Percentiles rank a stretch among this genome's conserved stretches.
Conservation (phyloP, 2,113 vertebrate genomes). For the Cynopterus brachyotis region DNA sequence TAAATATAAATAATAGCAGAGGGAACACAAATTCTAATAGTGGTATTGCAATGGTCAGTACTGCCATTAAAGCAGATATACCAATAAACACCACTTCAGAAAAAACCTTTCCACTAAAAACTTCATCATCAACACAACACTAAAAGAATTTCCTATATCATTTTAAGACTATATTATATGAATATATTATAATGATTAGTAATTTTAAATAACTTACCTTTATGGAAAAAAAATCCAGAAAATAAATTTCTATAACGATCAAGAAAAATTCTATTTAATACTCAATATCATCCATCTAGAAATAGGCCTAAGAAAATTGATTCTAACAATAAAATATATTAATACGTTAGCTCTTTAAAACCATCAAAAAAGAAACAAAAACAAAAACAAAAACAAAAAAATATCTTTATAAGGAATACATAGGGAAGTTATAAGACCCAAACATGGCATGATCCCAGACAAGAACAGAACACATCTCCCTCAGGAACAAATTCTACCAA, state of each 20-base stretch:
- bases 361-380: not conserved
- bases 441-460: not conserved
- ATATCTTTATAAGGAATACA: not conserved
- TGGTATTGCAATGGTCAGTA: not conserved
- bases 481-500: conserved; percentile 3
- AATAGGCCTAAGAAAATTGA: not conserved
- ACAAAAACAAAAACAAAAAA: no score
- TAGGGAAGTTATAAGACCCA: not conserved
- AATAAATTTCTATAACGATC: not conserved
- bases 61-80: not conserved
- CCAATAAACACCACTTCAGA: not conserved
- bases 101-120: not conserved
- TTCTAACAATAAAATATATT: not conserved
- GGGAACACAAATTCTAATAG: not conserved
- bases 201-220: not conserved
- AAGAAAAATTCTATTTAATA: conserved; percentile 9
- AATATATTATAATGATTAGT: not conserved
- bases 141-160: not conserved
- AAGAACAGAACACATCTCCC: not conserved
- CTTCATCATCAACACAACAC: not conserved
- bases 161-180: conserved; percentile 22
- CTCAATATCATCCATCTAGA: not conserved
- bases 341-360: not conserved
- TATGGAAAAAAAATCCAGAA: not conserved
- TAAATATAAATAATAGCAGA: not conserved